Evolutionary conservation across 2,113 vertebrate species (phyloP), one percentile per base, ranked within the genome.

Genomic region (Noturus placidus): DNA sequence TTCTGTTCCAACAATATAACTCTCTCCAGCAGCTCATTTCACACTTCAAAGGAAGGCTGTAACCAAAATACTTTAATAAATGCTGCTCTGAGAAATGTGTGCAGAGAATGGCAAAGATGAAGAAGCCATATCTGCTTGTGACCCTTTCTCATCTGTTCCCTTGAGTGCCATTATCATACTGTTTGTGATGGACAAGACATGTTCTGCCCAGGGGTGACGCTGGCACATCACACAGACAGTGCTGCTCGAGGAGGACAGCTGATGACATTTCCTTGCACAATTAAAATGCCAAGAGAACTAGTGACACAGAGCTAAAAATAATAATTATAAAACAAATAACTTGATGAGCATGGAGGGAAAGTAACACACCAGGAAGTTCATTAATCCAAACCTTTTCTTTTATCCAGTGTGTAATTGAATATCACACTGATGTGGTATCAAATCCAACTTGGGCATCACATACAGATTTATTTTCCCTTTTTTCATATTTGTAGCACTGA

Each of bases 111-210:
- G 76, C 74, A 25, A 88, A 88, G 52, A 82, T 35, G 82, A 82
- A 72, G 87, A 92, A 92, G 80, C 85, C 56, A 89, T 87, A 87
- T 81, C 63, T 33, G 59, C 82, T 85, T 89, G n/a, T 86, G 90
- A 85, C 92, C 92, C 89, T 90, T 84, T 70, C 50, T 78, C 79
- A 87, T 90, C 79, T 86, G 50, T 82, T 87, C 83, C 59, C 77
- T 86, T 83, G 84, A 86, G 82, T 92, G 85, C 63, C 89, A 86
- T 90, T 92, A 92, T 92, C 88, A 90, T 87, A 87, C 77, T 90
- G 87, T 70, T 90, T 84, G 82, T 72, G 89, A 88, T 84, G 91
- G 89, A 85, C 82, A 90, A 91, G 91, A 87, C 82, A 82, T 88
- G 52, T 89, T 88, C 89, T 86, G 83, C 77, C 88, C 89, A 50